These are phyloP conservation scores for Apaloderma vittatum DNA, from an alignment of 2,113 vertebrate genomes.

Conservation along the genomic window DNA sequence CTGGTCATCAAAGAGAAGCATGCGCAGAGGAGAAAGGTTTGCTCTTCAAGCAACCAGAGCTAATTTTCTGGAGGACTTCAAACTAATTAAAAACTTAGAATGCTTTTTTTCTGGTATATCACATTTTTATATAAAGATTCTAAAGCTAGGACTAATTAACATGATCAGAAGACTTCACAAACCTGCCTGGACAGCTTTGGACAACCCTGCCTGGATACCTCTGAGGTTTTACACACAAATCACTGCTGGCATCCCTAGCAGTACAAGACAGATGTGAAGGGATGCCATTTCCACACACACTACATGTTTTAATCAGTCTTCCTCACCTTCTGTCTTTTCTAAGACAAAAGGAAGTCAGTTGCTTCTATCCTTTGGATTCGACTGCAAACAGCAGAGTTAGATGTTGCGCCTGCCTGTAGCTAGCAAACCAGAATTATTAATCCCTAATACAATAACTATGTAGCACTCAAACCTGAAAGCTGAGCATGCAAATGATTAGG, in stretches of 20 bases:
- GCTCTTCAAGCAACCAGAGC: neutral
- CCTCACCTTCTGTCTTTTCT: neutral
- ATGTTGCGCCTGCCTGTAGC: neutral
- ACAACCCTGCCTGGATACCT: too few relatives aligned
- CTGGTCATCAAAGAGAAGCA: neutral
- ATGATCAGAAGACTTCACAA: neutral
- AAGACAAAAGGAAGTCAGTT: neutral
- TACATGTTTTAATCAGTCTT: neutral
- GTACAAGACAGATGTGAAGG: neutral
- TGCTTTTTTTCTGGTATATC: neutral
- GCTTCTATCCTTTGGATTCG: neutral
- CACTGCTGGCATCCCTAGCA: neutral
- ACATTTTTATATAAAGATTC: neutral
- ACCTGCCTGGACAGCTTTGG: neutral
- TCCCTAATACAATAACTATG: neutral
- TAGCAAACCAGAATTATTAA: conserved; percentile 6
- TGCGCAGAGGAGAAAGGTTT: neutral
- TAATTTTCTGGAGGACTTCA: neutral
- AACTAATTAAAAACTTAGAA: neutral
- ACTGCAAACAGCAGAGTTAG: neutral
- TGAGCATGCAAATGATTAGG: neutral
- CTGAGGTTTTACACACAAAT: neutral
- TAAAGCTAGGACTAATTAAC: neutral
- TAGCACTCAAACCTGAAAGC: neutral
- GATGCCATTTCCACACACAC: neutral